Percentiles rank a stretch among this genome's conserved stretches.
phyloP scores from a whole-genome alignment of 1,140 invertebrate species.

The Lamellibrachia luymesi region DNA sequence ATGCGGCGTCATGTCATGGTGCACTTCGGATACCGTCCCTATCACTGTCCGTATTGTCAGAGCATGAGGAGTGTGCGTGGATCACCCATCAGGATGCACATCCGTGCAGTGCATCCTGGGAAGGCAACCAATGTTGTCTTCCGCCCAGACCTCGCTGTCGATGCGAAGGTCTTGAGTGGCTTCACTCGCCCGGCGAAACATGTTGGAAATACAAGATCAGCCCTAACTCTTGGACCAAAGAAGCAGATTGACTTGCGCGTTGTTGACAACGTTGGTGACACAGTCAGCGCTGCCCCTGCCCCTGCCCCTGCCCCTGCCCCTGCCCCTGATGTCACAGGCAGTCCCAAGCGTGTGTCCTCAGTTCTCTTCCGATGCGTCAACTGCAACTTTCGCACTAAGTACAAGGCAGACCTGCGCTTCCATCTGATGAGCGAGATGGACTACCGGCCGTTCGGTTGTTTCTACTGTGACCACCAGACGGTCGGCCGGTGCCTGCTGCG shows the following conservation, averaged over 20 bases:
- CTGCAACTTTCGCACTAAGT: slow-evolving; percentile 13
- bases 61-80: slow-evolving; percentile 13
- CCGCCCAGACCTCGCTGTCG: neutral
- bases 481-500: slow-evolving; percentile 2
- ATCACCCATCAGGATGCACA: slow-evolving; percentile 25
- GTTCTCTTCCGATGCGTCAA: slow-evolving; percentile 19
- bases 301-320: no score
- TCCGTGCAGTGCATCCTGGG: slow-evolving; percentile 21
- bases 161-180: neutral
- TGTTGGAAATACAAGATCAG: neutral
- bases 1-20: slow-evolving; percentile 24
- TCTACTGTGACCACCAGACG: slow-evolving; percentile 16
- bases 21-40: slow-evolving; percentile 24
- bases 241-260: neutral
- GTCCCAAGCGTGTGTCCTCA: neutral
- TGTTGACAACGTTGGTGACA: neutral
- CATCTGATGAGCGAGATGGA: slow-evolving; percentile 24
- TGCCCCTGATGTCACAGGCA: neutral
- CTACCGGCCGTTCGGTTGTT: slow-evolving; percentile 23
- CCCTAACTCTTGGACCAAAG: neutral
- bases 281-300: no score
- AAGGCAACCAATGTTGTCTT: neutral
- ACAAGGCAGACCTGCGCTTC: slow-evolving; percentile 20
- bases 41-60: slow-evolving; percentile 27
- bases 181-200: neutral